These are phyloP conservation scores for Eumacrocentrus americanus DNA, from an alignment of 2,888 invertebrate genomes.

Conservation along the genomic window DNA sequence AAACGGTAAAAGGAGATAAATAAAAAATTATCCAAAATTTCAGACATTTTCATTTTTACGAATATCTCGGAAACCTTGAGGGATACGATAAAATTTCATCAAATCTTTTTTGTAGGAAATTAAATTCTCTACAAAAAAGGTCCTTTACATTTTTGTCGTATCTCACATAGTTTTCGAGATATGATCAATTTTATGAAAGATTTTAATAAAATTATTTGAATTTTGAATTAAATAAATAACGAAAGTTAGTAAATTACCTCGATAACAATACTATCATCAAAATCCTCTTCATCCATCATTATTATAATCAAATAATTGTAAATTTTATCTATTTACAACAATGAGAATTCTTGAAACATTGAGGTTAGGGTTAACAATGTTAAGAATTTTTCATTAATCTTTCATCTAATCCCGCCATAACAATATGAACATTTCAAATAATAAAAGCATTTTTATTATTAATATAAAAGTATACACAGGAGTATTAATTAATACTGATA, in stretches of 20 bases:
- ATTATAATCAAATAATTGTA: neutral
- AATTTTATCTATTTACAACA: neutral
- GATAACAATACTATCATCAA: constrained; percentile 50
- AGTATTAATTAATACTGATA: too few relatives aligned
- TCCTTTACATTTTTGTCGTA: constrained; percentile 7
- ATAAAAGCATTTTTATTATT: too few relatives aligned
- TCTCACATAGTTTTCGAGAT: neutral
- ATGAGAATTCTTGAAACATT: neutral
- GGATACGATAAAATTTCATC: too few relatives aligned
- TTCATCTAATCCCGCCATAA: too few relatives aligned
- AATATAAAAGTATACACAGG: too few relatives aligned
- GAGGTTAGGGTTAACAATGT: neutral
- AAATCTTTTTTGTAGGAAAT: too few relatives aligned
- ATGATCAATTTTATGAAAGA: neutral
- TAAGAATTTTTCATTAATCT: neutral
- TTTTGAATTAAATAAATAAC: neutral
- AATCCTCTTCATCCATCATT: constrained; percentile 20
- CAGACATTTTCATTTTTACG: too few relatives aligned
- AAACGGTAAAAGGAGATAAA: too few relatives aligned
- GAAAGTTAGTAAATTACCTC: constrained; percentile 50
- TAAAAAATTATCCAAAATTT: too few relatives aligned
- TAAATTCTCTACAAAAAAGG: too few relatives aligned
- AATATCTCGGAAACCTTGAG: too few relatives aligned
- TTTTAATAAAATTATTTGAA: neutral
- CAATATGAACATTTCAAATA: too few relatives aligned